phyloP scores from a whole-genome alignment of 2,888 invertebrate species.

The Apodemia duryi region DNA sequence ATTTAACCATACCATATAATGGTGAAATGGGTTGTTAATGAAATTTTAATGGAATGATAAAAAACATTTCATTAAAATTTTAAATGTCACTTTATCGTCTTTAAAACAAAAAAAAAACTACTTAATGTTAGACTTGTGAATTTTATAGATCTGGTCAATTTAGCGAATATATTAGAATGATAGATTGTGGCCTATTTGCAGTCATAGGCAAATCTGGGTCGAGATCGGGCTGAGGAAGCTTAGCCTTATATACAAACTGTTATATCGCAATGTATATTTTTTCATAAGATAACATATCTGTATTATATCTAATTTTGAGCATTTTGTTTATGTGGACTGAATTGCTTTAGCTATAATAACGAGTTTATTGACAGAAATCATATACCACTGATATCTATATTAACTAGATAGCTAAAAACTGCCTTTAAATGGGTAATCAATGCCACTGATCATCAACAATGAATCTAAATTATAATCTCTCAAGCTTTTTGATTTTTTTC shows the following conservation, averaged over 20 bases:
- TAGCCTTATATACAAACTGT: not conserved
- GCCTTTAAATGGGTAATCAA: too few species aligned
- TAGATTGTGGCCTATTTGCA: not conserved
- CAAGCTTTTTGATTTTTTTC: too few species aligned
- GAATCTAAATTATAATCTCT: too few species aligned
- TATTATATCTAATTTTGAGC: slow-evolving; percentile 7
- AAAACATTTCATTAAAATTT: not conserved
- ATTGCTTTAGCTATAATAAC: slow-evolving; percentile 4
- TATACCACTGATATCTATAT: not conserved
- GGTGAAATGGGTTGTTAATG: too few species aligned
- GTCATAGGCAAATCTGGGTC: not conserved
- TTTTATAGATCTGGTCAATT: slow-evolving; percentile 5
- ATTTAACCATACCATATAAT: too few species aligned
- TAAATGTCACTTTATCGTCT: not conserved
- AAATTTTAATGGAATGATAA: too few species aligned
- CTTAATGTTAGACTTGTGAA: not conserved
- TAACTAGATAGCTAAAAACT: not conserved
- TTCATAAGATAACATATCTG: slow-evolving; percentile 1
- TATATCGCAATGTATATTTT: slow-evolving; percentile 3
- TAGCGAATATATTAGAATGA: not conserved
- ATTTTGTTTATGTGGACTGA: slow-evolving; percentile 13
- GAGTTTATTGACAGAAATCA: not conserved
- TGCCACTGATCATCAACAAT: too few species aligned
- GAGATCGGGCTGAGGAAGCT: not conserved
- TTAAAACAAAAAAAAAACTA: not conserved